These are phyloP conservation scores for Xestia xanthographa DNA, from an alignment of 2,888 invertebrate genomes.

Conservation along the genomic window DNA sequence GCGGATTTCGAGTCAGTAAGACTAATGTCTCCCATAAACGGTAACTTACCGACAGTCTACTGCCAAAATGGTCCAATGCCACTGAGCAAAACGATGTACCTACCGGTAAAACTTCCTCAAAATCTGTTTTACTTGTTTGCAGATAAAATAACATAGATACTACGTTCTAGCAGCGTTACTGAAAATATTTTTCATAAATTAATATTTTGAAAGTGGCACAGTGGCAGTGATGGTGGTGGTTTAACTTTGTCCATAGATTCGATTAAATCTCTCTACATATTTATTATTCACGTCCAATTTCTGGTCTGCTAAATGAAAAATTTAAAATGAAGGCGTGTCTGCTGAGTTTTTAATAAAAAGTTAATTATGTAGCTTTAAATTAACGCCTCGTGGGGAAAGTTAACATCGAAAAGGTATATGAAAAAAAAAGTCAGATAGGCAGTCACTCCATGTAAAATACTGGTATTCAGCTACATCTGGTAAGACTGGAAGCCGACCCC, in stretches of 20 bases:
- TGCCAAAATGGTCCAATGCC: too few species aligned
- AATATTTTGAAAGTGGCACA: slow-evolving; percentile 14
- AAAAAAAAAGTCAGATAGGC: not conserved
- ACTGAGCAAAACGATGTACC: not conserved
- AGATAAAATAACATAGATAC: not conserved
- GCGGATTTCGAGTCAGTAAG: too few species aligned
- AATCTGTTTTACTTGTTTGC: not conserved
- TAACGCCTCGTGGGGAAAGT: not conserved
- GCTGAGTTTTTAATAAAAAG: slow-evolving; percentile 36
- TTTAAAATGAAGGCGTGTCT: not conserved
- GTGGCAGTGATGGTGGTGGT: too few species aligned
- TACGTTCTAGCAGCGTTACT: not conserved
- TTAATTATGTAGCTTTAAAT: slow-evolving; percentile 14
- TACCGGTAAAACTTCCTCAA: not conserved
- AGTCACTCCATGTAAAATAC: not conserved
- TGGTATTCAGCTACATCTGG: not conserved
- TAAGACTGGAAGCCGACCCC: not conserved
- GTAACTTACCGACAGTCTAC: too few species aligned
- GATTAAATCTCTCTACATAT: slow-evolving; percentile 8
- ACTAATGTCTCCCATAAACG: too few species aligned
- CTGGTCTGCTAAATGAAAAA: slow-evolving; percentile 17
- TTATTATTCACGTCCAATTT: slow-evolving; percentile 42
- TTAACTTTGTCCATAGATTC: slow-evolving; percentile 16
- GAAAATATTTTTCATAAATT: not conserved
- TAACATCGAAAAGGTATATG: not conserved